Conservation (phyloP, 2,888 invertebrate species). For the Lamproptera curius region DNA sequence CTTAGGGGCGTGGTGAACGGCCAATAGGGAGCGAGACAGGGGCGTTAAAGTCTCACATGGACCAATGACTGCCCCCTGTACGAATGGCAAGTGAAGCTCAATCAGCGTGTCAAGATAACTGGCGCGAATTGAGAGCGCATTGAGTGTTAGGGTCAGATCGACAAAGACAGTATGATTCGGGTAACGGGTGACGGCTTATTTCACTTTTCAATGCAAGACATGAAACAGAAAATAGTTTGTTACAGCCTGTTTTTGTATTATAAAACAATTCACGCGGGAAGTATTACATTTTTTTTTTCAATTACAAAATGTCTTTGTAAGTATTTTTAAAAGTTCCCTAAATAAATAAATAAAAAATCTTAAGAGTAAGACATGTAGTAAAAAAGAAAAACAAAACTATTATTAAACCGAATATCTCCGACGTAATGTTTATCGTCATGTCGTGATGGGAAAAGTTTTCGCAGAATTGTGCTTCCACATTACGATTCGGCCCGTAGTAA, state of each 20-base stretch:
- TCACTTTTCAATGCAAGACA: conserved; percentile 29
- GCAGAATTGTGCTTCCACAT: conserved; percentile 1
- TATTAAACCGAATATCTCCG: background rate
- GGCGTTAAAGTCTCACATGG: conserved; percentile 54
- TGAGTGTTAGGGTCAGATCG: conserved; percentile 73
- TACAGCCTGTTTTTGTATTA: too few relatives aligned
- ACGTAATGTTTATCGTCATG: conserved; percentile 9
- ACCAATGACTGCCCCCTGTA: conserved; percentile 53
- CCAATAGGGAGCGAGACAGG: conserved; percentile 58
- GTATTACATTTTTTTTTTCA: too few relatives aligned
- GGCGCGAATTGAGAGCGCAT: conserved; percentile 76
- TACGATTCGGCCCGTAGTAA: conserved; percentile 16
- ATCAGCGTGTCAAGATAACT: conserved; percentile 77
- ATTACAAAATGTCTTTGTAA: too few relatives aligned
- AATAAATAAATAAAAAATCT: too few relatives aligned
- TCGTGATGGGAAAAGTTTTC: conserved; percentile 5
- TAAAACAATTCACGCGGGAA: too few relatives aligned
- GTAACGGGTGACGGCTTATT: conserved; percentile 45
- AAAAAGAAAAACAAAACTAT: conserved; percentile 7
- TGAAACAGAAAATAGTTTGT: too few relatives aligned
- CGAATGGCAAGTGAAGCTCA: conserved; percentile 70
- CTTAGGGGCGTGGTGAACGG: conserved; percentile 55
- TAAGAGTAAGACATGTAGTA: too few relatives aligned
- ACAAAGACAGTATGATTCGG: conserved; percentile 62
- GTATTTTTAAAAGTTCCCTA: too few relatives aligned